Percentiles rank a stretch among this genome's conserved stretches.
Evolutionary conservation across 2,888 invertebrate genomes (phyloP).

Genomic region (Lamellibrachia columna): DNA sequence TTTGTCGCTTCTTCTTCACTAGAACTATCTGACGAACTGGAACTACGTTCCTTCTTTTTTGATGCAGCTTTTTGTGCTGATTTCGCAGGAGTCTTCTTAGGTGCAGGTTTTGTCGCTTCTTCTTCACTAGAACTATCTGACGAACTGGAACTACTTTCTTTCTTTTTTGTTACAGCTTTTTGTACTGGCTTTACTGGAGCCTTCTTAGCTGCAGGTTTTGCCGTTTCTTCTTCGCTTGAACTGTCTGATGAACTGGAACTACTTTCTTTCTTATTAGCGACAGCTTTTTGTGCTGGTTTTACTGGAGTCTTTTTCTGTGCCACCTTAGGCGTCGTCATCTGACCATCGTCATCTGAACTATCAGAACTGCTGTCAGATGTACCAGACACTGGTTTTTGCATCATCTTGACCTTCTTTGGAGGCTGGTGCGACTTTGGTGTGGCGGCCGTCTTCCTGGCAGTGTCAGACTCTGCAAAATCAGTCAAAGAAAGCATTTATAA

Average conservation of each 20-base stretch:
- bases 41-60: too few relatives aligned
- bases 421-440: neutral
- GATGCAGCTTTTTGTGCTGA: too few relatives aligned
- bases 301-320: neutral
- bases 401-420: neutral
- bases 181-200: too few relatives aligned
- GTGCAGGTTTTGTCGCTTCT: too few relatives aligned
- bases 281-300: neutral
- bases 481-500: neutral
- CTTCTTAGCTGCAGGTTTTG: neutral
- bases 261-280: neutral
- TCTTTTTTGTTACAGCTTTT: too few relatives aligned
- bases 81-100: too few relatives aligned
- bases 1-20: too few relatives aligned
- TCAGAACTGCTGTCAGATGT: conserved; percentile 5
- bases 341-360: neutral
- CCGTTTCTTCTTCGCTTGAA: neutral
- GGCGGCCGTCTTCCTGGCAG: neutral
- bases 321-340: neutral
- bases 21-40: too few relatives aligned
- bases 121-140: too few relatives aligned
- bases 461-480: neutral
- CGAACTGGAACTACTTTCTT: too few relatives aligned
- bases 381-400: neutral
- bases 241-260: neutral